A percentile compares a stretch with the other conserved stretches of the same genome.
phyloP scores from a whole-genome alignment of 2,888 invertebrate species.

The Tiphia femorata region DNA sequence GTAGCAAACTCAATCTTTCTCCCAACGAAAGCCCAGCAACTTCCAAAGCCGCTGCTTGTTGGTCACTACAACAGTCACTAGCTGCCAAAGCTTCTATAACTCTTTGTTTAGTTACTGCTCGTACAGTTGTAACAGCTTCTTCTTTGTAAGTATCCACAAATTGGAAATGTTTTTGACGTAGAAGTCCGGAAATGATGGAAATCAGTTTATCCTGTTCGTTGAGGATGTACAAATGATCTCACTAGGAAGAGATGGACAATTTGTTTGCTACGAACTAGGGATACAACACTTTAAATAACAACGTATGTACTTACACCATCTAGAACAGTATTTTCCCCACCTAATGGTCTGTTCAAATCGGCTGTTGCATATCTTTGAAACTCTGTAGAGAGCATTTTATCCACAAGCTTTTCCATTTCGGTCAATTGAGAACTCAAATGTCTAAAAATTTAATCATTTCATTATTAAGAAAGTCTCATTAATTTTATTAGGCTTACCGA shows the following conservation, averaged over 20 bases:
- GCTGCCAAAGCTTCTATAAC: constrained; percentile 83
- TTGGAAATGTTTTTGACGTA: constrained; percentile 87
- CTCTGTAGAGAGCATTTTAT: constrained; percentile 96
- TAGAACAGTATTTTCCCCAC: constrained; percentile 74
- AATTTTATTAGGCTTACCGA: constrained; percentile 67
- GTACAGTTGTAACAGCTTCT: constrained; percentile 90
- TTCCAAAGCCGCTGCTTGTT: constrained; percentile 68
- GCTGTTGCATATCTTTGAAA: constrained; percentile 92
- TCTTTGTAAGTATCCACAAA: constrained; percentile 90
- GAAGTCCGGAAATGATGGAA: constrained; percentile 90
- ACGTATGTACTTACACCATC: constrained; percentile 71
- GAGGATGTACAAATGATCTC: constrained; percentile 47
- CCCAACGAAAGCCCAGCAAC: constrained; percentile 67
- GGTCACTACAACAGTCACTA: constrained; percentile 73
- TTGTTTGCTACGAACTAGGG: constrained; percentile 42
- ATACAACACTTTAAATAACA: constrained; percentile 2
- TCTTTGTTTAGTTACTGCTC: constrained; percentile 89
- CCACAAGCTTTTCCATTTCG: constrained; percentile 95
- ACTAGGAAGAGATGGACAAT: constrained; percentile 39
- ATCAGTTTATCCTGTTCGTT: constrained; percentile 83
- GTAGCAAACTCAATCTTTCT: constrained; percentile 72
- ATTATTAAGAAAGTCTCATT: constrained; percentile 6
- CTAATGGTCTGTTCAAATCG: constrained; percentile 88
- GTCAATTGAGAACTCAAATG: constrained; percentile 95
- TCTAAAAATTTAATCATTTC: constrained; percentile 67